Evolutionary conservation across 2,888 invertebrate species (phyloP).

Genomic region (Prenolepis imparis): DNA sequence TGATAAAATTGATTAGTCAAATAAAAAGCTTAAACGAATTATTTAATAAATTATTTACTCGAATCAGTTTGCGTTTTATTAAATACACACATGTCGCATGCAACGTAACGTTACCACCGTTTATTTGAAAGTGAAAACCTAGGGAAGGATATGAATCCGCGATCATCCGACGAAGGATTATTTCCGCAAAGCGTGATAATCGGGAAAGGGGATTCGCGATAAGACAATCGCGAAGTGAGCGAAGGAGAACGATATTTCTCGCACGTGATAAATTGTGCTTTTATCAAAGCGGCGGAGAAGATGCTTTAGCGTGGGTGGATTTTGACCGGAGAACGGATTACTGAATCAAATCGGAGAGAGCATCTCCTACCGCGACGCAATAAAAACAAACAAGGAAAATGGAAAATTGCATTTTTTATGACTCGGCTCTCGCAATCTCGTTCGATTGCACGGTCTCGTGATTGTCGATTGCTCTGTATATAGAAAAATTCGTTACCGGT

Average conservation of each 20-base stretch:
- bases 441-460: constrained; percentile 28
- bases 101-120: not conserved
- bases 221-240: constrained; percentile 50
- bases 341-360: constrained; percentile 34
- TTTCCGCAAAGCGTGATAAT: constrained; percentile 35
- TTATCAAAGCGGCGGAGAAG: constrained; percentile 24
- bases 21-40: not conserved
- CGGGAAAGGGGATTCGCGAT: constrained; percentile 29
- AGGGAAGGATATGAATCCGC: not conserved
- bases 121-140: constrained; percentile 12
- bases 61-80: not conserved
- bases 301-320: constrained; percentile 3
- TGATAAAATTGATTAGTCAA: not conserved
- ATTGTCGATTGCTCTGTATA: constrained; percentile 49
- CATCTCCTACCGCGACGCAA: not conserved
- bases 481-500: constrained; percentile 41
- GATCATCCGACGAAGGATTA: constrained; percentile 12
- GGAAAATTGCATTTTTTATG: constrained; percentile 60
- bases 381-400: constrained; percentile 39
- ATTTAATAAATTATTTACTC: not conserved
- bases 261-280: constrained; percentile 48
- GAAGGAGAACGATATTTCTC: constrained; percentile 41
- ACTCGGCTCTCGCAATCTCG: constrained; percentile 37
- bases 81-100: not conserved
- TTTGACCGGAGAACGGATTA: constrained; percentile 18